Percentiles rank a stretch among this genome's conserved stretches.
phyloP scores from a whole-genome alignment of 2,888 invertebrate genomes.

The Oscheius sp. region DNA sequence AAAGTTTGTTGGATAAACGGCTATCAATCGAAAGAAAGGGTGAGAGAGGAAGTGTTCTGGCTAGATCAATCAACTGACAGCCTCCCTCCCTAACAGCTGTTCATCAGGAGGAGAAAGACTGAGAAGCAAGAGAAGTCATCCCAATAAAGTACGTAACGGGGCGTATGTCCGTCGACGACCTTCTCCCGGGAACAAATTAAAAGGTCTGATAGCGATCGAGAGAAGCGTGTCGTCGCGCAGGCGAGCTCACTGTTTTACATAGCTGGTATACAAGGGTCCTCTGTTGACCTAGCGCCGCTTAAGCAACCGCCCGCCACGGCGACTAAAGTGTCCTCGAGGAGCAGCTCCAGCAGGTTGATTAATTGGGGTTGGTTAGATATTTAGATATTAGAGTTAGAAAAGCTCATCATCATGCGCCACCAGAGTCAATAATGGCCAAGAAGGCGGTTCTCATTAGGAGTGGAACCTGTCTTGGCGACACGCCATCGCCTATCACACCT shows the following conservation, averaged over 20 bases:
- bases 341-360: constrained; percentile 13
- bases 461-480: constrained; percentile 26
- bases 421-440: not conserved
- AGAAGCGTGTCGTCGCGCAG: constrained; percentile 24
- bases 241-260: constrained; percentile 35
- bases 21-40: not conserved
- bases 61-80: constrained; percentile 22
- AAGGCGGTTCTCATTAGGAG: constrained; percentile 27
- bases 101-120: not conserved
- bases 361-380: constrained; percentile 16
- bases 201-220: constrained; percentile 34
- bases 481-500: constrained; percentile 21
- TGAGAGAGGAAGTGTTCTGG: constrained; percentile 21
- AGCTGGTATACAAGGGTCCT: constrained; percentile 39
- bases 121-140: not conserved
- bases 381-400: constrained; percentile 21
- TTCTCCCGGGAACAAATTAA: constrained; percentile 20
- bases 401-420: constrained; percentile 21
- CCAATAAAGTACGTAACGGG: not conserved
- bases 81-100: constrained; percentile 5
- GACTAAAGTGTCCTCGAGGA: constrained; percentile 18
- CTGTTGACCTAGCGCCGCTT: constrained; percentile 40
- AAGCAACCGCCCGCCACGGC: constrained; percentile 36
- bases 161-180: not conserved
- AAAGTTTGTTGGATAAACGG: not conserved